A percentile compares a stretch with the other conserved stretches of the same genome.
Evolutionary conservation across 2,113 vertebrate species (phyloP).

Genomic region (Ictalurus furcatus): DNA sequence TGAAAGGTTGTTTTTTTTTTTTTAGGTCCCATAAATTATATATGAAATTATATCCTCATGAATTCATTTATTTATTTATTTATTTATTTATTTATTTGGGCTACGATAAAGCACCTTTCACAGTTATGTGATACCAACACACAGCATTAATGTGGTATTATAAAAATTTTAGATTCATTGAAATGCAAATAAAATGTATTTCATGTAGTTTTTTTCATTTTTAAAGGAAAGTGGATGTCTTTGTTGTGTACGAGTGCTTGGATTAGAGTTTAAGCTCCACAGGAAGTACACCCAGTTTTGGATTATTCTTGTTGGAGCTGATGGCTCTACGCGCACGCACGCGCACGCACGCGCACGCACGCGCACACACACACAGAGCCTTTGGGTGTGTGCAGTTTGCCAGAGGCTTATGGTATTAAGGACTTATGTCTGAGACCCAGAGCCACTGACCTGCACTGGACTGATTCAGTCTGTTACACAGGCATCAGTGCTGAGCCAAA

Average conservation of each 20-base stretch:
- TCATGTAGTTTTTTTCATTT: neutral
- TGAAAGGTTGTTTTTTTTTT: neutral
- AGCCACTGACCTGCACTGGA: neutral
- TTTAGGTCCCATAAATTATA: neutral
- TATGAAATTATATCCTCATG: neutral
- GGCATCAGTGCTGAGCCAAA: neutral
- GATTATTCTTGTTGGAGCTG: neutral
- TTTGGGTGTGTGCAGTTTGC: slow-evolving; percentile 53
- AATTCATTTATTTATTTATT: neutral
- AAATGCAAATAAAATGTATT: neutral
- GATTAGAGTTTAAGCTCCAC: slow-evolving; percentile 11
- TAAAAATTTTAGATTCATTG: neutral
- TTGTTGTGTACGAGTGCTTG: neutral
- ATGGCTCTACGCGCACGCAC: neutral
- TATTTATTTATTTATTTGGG: neutral
- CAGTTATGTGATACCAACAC: neutral
- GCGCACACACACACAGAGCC: neutral
- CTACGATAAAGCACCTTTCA: neutral
- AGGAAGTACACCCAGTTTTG: neutral
- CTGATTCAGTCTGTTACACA: slow-evolving; percentile 8
- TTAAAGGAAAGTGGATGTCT: neutral
- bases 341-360: neutral
- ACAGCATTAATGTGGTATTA: neutral
- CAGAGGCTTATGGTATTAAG: slow-evolving; percentile 61
- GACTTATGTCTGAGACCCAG: slow-evolving; percentile 48